A percentile compares a stretch with the other conserved stretches of the same genome.
These are phyloP conservation scores for Hemithea aestivaria DNA, from an alignment of 2,888 invertebrate genomes.

Conservation along the genomic window DNA sequence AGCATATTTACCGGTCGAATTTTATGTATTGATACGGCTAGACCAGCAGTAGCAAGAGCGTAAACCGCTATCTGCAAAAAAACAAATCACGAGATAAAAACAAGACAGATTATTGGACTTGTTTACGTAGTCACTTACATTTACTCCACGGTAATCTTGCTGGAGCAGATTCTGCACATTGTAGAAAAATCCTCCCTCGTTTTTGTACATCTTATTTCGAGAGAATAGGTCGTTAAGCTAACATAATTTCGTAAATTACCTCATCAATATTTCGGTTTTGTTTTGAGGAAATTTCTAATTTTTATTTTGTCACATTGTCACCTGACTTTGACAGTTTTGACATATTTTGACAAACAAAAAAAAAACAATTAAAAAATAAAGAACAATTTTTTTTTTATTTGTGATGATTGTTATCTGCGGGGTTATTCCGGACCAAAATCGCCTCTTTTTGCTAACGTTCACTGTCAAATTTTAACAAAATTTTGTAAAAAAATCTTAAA, in stretches of 20 bases:
- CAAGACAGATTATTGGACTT: slow-evolving; percentile 7
- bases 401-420: no score
- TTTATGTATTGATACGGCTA: slow-evolving; percentile 77
- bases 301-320: slow-evolving; percentile 14
- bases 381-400: no score
- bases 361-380: no score
- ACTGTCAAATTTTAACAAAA: no score
- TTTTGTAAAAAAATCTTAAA: no score
- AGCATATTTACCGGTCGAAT: slow-evolving; percentile 77
- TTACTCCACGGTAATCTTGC: slow-evolving; percentile 71
- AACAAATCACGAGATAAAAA: slow-evolving; percentile 29
- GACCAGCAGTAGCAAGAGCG: slow-evolving; percentile 76
- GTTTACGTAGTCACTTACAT: slow-evolving; percentile 45
- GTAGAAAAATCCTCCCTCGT: slow-evolving; percentile 51
- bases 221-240: slow-evolving; percentile 17
- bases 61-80: slow-evolving; percentile 79
- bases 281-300: slow-evolving; percentile 35
- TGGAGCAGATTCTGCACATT: slow-evolving; percentile 55
- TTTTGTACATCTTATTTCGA: slow-evolving; percentile 50
- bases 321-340: slow-evolving; percentile 6
- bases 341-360: no score
- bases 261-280: slow-evolving; percentile 60
- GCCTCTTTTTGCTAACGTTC: no score
- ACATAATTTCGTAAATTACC: slow-evolving; percentile 51
- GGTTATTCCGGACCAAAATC: no score